Conservation (phyloP, 2,797 vertebrate genomes). For the Xiphophorus birchmanni region DNA sequence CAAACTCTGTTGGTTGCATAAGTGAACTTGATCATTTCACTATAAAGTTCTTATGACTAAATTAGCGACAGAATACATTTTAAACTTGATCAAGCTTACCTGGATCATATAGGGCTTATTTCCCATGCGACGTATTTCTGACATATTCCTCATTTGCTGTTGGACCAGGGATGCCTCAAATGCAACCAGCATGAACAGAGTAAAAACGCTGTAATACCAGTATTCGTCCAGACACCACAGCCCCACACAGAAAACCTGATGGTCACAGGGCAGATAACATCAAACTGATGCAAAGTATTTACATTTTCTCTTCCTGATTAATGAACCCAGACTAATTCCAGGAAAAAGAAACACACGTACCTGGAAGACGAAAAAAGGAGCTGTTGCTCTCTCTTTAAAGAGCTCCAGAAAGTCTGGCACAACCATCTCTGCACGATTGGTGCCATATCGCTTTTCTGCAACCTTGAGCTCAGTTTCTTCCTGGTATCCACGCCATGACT, state of each 20-base stretch:
- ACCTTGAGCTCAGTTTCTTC: slow-evolving; percentile 89
- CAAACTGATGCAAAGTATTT: slow-evolving; percentile 56
- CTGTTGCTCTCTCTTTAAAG: slow-evolving; percentile 94
- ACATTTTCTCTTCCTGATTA: background rate
- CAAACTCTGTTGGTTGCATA: background rate
- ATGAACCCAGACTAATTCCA: background rate
- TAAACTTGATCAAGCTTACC: slow-evolving; percentile 68
- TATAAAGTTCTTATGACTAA: background rate
- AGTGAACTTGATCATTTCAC: background rate
- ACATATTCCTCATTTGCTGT: slow-evolving; percentile 97
- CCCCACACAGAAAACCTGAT: slow-evolving; percentile 95
- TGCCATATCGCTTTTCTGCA: slow-evolving; percentile 90
- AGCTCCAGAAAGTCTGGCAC: slow-evolving; percentile 97
- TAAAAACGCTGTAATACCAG: slow-evolving; percentile 99
- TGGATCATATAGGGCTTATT: slow-evolving; percentile 96
- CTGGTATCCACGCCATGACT: slow-evolving; percentile 90
- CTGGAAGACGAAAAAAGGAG: slow-evolving; percentile 98
- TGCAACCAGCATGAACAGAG: slow-evolving; percentile 96
- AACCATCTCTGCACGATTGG: slow-evolving; percentile 95
- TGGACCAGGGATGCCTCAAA: slow-evolving; percentile 97
- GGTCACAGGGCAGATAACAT: background rate
- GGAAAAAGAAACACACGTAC: slow-evolving; percentile 56
- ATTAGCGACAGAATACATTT: background rate
- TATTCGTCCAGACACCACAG: slow-evolving; percentile 98
- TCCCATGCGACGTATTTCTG: slow-evolving; percentile 95